Conservation (phyloP, 2,888 invertebrate genomes). For the Ypsolopha sequella region DNA sequence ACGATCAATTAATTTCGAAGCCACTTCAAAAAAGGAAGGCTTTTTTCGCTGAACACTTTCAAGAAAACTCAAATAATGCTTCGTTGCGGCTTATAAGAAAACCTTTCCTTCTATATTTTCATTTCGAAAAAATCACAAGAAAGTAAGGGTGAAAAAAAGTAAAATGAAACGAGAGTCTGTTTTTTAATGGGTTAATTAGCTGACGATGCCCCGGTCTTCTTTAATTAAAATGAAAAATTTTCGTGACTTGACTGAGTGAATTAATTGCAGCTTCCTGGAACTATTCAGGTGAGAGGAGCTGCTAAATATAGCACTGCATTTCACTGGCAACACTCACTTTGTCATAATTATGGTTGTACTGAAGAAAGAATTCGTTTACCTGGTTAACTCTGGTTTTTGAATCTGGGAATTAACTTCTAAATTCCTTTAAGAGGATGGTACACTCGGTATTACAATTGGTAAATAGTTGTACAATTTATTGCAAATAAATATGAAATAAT, state of each 20-base stretch:
- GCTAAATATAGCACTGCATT: constrained; percentile 3
- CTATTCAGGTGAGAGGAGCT: constrained; percentile 57
- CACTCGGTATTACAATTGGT: too few species aligned
- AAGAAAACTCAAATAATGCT: too few species aligned
- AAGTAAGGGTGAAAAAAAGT: constrained; percentile 55
- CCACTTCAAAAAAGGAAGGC: too few species aligned
- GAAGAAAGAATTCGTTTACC: background rate
- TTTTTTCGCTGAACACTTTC: too few species aligned
- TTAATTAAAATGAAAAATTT: constrained; percentile 69
- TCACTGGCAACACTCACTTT: constrained; percentile 1
- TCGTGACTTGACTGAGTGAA: constrained; percentile 61
- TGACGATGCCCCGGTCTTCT: constrained; percentile 59
- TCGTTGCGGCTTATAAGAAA: background rate
- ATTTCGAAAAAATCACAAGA: constrained; percentile 57
- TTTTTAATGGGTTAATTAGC: constrained; percentile 70
- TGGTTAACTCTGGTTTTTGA: too few species aligned
- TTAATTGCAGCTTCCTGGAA: constrained; percentile 59
- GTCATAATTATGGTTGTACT: background rate
- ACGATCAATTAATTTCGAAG: too few species aligned
- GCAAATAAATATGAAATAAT: too few species aligned
- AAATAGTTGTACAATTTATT: too few species aligned
- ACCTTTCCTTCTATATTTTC: constrained; percentile 23
- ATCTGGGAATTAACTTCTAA: too few species aligned
- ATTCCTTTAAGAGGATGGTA: too few species aligned
- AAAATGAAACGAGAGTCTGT: constrained; percentile 58